Conservation (phyloP, 2,113 vertebrate species). For the Aix galericulata region DNA sequence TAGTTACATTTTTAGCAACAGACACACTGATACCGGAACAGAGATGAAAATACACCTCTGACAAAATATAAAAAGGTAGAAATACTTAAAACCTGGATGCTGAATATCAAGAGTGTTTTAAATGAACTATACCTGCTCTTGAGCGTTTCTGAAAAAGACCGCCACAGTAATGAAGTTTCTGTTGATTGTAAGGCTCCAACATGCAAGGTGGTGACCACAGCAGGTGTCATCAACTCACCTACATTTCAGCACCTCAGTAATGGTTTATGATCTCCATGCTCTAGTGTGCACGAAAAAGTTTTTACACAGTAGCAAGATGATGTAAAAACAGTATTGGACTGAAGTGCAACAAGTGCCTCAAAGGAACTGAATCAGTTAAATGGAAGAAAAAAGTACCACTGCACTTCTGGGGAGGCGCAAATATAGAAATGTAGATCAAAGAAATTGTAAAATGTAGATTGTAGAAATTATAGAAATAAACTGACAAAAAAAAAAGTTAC, state of each 20-base stretch:
- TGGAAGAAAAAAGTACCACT: slow-evolving; percentile 25
- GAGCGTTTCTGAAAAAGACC: not conserved
- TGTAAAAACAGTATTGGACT: slow-evolving; percentile 61
- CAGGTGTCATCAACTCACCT: not conserved
- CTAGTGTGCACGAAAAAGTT: slow-evolving; percentile 25
- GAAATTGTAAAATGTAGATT: too few relatives aligned
- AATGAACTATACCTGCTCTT: slow-evolving; percentile 4
- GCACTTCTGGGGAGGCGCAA: not conserved
- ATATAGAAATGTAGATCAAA: slow-evolving; percentile 10
- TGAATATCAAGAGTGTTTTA: slow-evolving; percentile 27
- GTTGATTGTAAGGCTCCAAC: not conserved
- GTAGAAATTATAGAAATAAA: not conserved
- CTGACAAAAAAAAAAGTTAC: slow-evolving; percentile 13
- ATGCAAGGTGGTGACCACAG: not conserved
- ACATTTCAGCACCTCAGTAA: not conserved
- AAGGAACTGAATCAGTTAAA: slow-evolving; percentile 2
- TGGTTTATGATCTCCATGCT: not conserved
- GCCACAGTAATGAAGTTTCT: slow-evolving; percentile 26
- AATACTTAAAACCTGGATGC: slow-evolving; percentile 65
- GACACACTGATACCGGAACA: slow-evolving; percentile 61
- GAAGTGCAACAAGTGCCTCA: slow-evolving; percentile 67
- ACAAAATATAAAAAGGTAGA: slow-evolving; percentile 75
- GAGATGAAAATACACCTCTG: slow-evolving; percentile 65
- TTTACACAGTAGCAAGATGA: slow-evolving; percentile 23
- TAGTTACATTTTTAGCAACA: slow-evolving; percentile 70